Evolutionary conservation across 2,113 vertebrate species (phyloP), one percentile per base, ranked within the genome.

Genomic region (Leiothrix lutea): DNA sequence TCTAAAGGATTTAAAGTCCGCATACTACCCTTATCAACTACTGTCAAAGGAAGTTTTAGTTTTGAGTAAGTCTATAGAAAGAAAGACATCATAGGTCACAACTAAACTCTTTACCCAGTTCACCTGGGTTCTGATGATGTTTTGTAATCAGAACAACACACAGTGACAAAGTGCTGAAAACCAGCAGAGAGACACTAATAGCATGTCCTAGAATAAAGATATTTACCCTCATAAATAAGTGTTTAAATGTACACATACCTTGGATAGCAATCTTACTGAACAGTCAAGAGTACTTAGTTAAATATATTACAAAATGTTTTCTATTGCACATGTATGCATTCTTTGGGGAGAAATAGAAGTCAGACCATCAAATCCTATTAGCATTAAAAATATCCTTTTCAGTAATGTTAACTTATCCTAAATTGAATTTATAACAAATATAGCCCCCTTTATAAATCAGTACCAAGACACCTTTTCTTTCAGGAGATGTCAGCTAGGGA

Each of bases 11-110:
- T 90, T 58, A 23, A 78, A 78, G 35, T 36, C 42, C 26, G 67
- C 20, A 8, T 35, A 9, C 48, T 86, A 65, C 69, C 81, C 91
- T 93, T 94, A 95, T 50, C 47, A 79, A 45, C 36, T 35, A 73
- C 31, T 87, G 47, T 69, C 47, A 88, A 75, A 94, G 53, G 73
- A 86, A 91, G 60, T 94, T 72, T 80, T 61, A 93, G 73, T 94
- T 96, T 78, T 17, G 18, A 89, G 45, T 60, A 88, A 82, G 38
- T 42, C 22, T 53, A 25, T 14, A 75, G 73, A 95, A 87, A 78
- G 26, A 73, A 75, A 56, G 38, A 86, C 11, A 69, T 26, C n/a
- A 64, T 6, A 48, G n/a, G 44, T 73, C 53, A 89, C 45, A 88
- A 69, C 4, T 31, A 29, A 73, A 54, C n/a, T 36, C 33, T 77